These are phyloP conservation scores for Falco rusticolus DNA, from an alignment of 2,797 vertebrate species.

Conservation along the genomic window DNA sequence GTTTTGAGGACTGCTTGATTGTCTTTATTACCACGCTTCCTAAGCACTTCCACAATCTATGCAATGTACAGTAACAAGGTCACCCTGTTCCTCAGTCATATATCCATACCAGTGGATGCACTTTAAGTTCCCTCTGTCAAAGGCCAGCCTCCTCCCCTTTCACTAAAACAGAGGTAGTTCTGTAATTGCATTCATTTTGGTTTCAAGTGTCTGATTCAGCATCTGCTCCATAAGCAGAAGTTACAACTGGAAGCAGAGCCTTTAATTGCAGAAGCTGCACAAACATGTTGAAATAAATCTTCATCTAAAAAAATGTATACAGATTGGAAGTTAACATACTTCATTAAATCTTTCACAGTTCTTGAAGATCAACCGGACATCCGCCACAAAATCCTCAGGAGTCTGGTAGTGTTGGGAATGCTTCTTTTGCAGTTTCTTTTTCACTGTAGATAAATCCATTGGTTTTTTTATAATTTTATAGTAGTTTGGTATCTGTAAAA, in stretches of 20 bases:
- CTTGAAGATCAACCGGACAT: slow-evolving; percentile 95
- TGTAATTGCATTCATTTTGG: neutral
- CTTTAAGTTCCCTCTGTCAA: neutral
- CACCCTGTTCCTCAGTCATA: neutral
- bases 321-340: slow-evolving; percentile 89
- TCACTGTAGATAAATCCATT: slow-evolving; percentile 97
- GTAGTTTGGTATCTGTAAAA: slow-evolving; percentile 94
- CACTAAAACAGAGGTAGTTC: neutral
- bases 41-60: neutral
- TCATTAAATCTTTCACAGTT: slow-evolving; percentile 99
- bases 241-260: slow-evolving; percentile 8
- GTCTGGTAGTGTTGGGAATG: slow-evolving; percentile 92
- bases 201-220: neutral
- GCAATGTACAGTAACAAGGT: neutral
- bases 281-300: neutral
- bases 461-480: slow-evolving; percentile 99
- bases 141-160: neutral
- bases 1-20: neutral
- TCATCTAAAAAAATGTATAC: neutral
- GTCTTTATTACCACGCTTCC: neutral
- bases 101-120: neutral
- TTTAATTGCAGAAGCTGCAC: neutral
- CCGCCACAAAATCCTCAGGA: slow-evolving; percentile 91
- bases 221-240: neutral
- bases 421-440: slow-evolving; percentile 92